These are phyloP conservation scores for Semnornis frantzii DNA, from an alignment of 2,113 vertebrate species.

Conservation along the genomic window DNA sequence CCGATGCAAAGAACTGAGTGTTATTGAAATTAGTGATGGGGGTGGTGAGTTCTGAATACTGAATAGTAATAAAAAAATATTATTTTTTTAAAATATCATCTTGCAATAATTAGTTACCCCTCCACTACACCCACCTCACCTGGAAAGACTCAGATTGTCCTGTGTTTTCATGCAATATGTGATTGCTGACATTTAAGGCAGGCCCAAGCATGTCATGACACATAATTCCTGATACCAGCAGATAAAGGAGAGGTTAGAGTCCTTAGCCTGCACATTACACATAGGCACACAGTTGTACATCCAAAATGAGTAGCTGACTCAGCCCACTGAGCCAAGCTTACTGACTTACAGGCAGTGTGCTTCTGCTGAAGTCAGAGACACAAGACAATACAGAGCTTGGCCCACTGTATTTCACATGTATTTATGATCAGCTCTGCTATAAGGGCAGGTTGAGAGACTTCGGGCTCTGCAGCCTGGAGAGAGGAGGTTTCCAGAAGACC, in stretches of 20 bases:
- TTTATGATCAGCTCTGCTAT: too few relatives aligned
- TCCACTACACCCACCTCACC: background rate
- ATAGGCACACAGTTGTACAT: accelerated
- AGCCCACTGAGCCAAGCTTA: background rate
- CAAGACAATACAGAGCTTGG: background rate
- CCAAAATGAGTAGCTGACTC: background rate
- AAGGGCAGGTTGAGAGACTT: too few relatives aligned
- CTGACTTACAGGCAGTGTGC: background rate
- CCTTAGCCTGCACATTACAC: background rate
- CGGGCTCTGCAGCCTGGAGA: too few relatives aligned
- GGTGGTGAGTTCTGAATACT: too few relatives aligned
- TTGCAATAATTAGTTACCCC: too few relatives aligned
- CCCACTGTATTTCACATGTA: background rate
- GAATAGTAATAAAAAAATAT: too few relatives aligned
- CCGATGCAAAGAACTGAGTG: too few relatives aligned
- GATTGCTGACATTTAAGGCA: background rate
- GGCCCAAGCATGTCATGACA: background rate
- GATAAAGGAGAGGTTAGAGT: background rate
- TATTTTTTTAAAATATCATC: too few relatives aligned
- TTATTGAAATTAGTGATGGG: too few relatives aligned
- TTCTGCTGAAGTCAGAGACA: background rate
- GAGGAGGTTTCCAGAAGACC: too few relatives aligned
- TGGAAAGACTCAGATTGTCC: background rate
- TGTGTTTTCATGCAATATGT: background rate
- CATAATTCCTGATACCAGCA: background rate